Evolutionary conservation across 2,888 invertebrate species (phyloP).

Genomic region (Clusia tigrina): DNA sequence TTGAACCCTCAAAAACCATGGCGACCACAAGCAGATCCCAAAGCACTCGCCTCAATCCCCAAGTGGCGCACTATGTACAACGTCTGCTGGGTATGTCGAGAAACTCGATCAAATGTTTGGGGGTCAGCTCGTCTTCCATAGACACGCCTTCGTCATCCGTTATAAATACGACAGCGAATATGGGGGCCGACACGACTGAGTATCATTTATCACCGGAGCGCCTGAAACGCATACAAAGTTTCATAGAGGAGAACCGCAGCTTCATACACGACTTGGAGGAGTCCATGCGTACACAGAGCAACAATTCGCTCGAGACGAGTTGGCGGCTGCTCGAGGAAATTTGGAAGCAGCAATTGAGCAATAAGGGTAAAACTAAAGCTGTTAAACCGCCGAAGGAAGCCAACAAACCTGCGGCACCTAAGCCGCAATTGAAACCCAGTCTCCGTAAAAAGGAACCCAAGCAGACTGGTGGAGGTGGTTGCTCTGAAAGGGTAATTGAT

Average conservation of each 20-base stretch:
- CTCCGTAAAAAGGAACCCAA: neutral
- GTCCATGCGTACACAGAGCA: slow-evolving; percentile 42
- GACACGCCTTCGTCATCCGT: slow-evolving; percentile 66
- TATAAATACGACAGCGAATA: slow-evolving; percentile 63
- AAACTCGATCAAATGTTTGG: slow-evolving; percentile 65
- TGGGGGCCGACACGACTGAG: slow-evolving; percentile 30
- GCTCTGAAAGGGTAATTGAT: neutral
- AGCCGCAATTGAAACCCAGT: too few species aligned
- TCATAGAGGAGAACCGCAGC: slow-evolving; percentile 59
- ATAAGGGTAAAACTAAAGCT: neutral
- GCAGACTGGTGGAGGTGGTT: neutral
- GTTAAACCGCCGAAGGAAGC: neutral
- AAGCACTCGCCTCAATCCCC: slow-evolving; percentile 51
- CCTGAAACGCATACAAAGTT: slow-evolving; percentile 51
- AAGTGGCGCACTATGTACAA: slow-evolving; percentile 65
- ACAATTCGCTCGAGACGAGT: slow-evolving; percentile 41
- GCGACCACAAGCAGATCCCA: neutral
- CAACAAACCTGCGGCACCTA: too few species aligned
- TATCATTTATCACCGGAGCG: slow-evolving; percentile 37
- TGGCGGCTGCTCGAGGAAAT: slow-evolving; percentile 44
- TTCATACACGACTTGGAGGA: slow-evolving; percentile 59
- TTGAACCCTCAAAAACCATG: neutral
- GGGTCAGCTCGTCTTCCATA: slow-evolving; percentile 65
- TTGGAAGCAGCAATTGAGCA: slow-evolving; percentile 46
- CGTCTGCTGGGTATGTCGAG: slow-evolving; percentile 67